Percentiles rank a stretch among this genome's conserved stretches.
phyloP scores from a whole-genome alignment of 2,113 vertebrate species.

The Brachyistius frenatus region DNA sequence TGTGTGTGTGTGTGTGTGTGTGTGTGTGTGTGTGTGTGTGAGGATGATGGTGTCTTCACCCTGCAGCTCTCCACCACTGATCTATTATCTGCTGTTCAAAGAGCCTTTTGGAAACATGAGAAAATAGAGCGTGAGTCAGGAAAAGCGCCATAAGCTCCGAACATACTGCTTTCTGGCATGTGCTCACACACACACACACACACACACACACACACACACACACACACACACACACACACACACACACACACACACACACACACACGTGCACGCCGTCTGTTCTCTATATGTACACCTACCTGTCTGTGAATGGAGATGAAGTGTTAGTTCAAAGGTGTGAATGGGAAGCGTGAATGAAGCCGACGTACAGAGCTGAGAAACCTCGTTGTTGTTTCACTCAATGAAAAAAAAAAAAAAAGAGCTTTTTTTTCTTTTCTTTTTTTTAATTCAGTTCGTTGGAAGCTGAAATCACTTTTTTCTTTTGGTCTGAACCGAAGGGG shows the following conservation, averaged over 20 bases:
- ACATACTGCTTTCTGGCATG: conserved; percentile 8
- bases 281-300: conserved; percentile 44
- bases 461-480: no score
- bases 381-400: no score
- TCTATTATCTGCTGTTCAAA: conserved; percentile 63
- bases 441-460: no score
- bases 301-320: conserved; percentile 53
- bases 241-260: no score
- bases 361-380: no score
- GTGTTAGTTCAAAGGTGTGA: conserved; percentile 41
- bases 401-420: no score
- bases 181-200: no score
- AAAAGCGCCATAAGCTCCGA: conserved; percentile 24
- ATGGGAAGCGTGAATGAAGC: conserved; percentile 10
- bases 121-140: conserved; percentile 60
- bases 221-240: no score
- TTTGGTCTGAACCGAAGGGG: no score
- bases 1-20: no score
- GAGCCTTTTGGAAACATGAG: conserved; percentile 56
- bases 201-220: no score
- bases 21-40: not conserved
- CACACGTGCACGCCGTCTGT: not conserved
- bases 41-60: conserved; percentile 28
- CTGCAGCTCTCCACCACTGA: conserved; percentile 28
- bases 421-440: no score